phyloP scores from a whole-genome alignment of 2,888 invertebrate genomes.

The Amiota minor region DNA sequence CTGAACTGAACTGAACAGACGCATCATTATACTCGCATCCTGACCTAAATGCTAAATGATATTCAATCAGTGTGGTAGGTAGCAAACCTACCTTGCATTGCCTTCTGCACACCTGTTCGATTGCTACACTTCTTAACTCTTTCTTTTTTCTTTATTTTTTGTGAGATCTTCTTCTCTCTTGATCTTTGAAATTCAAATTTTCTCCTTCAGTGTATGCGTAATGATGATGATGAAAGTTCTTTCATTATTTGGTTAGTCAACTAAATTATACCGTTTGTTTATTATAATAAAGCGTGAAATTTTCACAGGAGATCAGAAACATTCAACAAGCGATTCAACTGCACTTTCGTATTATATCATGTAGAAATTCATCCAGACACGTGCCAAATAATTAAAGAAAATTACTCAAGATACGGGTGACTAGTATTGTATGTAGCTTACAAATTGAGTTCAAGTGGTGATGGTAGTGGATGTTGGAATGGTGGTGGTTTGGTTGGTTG shows the following conservation, averaged over 20 bases:
- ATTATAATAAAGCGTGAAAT: slow-evolving; percentile 55
- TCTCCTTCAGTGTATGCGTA: too few species aligned
- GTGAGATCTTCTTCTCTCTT: not conserved
- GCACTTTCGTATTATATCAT: not conserved
- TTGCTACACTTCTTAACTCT: slow-evolving; percentile 50
- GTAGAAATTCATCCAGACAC: slow-evolving; percentile 28
- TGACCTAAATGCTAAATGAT: too few species aligned
- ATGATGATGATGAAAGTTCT: too few species aligned
- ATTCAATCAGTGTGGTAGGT: too few species aligned
- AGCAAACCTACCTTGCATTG: not conserved
- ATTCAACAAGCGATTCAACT: slow-evolving; percentile 37
- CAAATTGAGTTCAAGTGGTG: slow-evolving; percentile 12
- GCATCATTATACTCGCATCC: too few species aligned
- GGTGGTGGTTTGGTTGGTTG: not conserved
- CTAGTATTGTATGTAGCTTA: not conserved
- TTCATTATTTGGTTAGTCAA: too few species aligned
- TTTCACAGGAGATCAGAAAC: slow-evolving; percentile 47
- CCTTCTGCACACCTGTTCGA: slow-evolving; percentile 44
- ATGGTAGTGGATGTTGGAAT: not conserved
- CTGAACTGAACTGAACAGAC: not conserved
- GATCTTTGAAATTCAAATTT: not conserved
- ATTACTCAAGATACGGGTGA: slow-evolving; percentile 39
- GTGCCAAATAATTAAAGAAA: slow-evolving; percentile 33
- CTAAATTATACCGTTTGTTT: slow-evolving; percentile 27
- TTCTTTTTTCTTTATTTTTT: slow-evolving; percentile 27